Evolutionary conservation across 2,113 vertebrate genomes (phyloP).

Genomic region (Panthera tigris): DNA sequence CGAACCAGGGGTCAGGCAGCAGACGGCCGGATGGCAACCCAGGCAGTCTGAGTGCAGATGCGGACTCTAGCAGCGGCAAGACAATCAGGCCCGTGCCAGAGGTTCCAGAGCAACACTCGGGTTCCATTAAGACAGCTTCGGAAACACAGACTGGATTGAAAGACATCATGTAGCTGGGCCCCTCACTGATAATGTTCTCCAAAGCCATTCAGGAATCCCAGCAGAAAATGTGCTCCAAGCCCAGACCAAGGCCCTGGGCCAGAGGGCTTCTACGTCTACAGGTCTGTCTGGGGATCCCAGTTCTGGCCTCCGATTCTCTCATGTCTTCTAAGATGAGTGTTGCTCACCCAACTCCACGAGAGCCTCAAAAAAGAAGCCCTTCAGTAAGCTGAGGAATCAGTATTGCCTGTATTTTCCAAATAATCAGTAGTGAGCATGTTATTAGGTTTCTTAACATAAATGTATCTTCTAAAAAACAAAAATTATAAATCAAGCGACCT

Average conservation of each 20-base stretch:
- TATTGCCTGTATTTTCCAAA: background rate
- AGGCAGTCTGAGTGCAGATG: background rate
- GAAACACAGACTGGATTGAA: background rate
- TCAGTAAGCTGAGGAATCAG: background rate
- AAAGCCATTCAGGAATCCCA: background rate
- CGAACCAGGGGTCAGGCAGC: background rate
- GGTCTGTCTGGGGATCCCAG: background rate
- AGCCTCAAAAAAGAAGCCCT: background rate
- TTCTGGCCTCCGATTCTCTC: background rate
- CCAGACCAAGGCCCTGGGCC: background rate
- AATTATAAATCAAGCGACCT: background rate
- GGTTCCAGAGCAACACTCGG: background rate
- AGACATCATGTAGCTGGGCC: background rate
- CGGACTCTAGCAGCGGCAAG: background rate
- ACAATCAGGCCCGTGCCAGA: accelerated
- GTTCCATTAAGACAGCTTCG: background rate
- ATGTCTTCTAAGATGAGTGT: background rate
- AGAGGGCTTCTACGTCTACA: background rate
- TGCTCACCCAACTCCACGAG: background rate
- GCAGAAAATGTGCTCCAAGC: background rate
- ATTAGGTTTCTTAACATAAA: background rate
- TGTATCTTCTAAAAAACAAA: background rate
- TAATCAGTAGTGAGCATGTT: background rate
- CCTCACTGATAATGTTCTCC: background rate
- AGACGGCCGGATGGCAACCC: background rate